Percentiles rank a stretch among this genome's conserved stretches.
Conservation (phyloP, 2,797 vertebrate genomes). For the Gallirallus australis region DNA sequence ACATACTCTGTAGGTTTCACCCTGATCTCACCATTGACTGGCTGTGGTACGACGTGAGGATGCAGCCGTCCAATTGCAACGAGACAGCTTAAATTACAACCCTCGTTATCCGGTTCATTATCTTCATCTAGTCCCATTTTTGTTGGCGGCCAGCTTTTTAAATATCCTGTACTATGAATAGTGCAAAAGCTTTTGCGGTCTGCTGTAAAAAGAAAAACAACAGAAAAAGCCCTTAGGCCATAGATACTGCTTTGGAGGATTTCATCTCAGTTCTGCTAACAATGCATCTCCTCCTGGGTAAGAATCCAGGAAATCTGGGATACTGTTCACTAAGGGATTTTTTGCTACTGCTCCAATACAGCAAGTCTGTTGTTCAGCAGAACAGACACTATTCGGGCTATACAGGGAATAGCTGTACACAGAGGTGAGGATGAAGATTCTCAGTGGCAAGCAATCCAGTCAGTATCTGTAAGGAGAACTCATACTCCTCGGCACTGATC, state of each 20-base stretch:
- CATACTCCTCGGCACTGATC: background rate
- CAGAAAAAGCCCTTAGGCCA: slow-evolving; percentile 1
- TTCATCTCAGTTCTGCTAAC: background rate
- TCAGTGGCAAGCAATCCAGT: background rate
- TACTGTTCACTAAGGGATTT: background rate
- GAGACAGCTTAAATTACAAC: slow-evolving; percentile 97
- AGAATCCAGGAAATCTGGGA: background rate
- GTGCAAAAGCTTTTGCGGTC: slow-evolving; percentile 99
- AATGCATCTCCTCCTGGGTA: background rate
- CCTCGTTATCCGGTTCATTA: slow-evolving; percentile 95
- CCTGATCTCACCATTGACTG: slow-evolving; percentile 91
- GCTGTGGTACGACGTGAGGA: slow-evolving; percentile 92
- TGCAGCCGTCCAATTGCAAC: slow-evolving; percentile 96
- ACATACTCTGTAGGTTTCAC: slow-evolving; percentile 97
- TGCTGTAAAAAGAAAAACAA: slow-evolving; percentile 75
- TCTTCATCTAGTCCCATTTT: slow-evolving; percentile 98
- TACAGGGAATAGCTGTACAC: background rate
- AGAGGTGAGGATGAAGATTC: background rate
- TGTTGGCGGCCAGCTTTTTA: slow-evolving; percentile 98
- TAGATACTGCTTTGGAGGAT: background rate
- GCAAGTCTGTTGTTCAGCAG: background rate
- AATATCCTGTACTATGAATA: slow-evolving; percentile 98
- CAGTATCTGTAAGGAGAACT: background rate
- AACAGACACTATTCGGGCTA: background rate
- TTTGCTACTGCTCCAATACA: background rate